phyloP scores from a whole-genome alignment of 30 jellyfish, hydroid and myxozoan species.

The Clytia hemisphaerica region DNA sequence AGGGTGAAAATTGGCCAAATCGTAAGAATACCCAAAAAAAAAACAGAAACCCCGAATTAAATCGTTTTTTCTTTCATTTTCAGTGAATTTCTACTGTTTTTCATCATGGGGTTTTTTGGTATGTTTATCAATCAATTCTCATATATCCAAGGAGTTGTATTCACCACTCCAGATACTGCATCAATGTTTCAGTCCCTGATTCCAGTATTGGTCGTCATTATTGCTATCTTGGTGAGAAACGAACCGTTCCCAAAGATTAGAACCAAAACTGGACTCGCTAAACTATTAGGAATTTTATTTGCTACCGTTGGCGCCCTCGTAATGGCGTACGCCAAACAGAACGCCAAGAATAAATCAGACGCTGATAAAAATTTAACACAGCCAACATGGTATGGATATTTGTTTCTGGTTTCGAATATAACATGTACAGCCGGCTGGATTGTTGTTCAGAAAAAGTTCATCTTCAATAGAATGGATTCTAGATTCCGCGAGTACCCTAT shows the following conservation, averaged over 20 bases:
- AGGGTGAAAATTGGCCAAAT: too few species aligned
- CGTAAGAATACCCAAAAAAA: too few species aligned
- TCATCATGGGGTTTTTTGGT: constrained; percentile 11
- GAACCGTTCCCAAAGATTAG: constrained; percentile 12
- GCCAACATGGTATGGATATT: constrained; percentile 16
- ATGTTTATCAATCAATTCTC: constrained; percentile 18
- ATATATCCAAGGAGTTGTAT: constrained; percentile 15
- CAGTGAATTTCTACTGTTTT: constrained; percentile 11
- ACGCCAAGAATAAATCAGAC: background rate
- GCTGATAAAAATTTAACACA: background rate
- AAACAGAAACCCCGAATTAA: too few species aligned
- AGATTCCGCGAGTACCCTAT: constrained; percentile 35
- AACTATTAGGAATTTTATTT: constrained; percentile 18
- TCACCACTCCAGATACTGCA: constrained; percentile 40
- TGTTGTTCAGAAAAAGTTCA: constrained; percentile 26
- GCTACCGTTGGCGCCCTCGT: constrained; percentile 44
- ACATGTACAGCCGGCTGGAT: background rate
- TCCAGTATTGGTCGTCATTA: constrained; percentile 22
- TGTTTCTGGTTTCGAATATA: constrained; percentile 16
- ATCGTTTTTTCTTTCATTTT: too few species aligned
- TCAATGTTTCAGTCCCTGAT: constrained; percentile 41
- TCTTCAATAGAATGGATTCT: constrained; percentile 6
- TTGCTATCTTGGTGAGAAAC: constrained; percentile 13
- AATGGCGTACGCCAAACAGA: constrained; percentile 3
- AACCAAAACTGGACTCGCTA: constrained; percentile 3